Evolutionary conservation across 2,888 invertebrate genomes (phyloP), one percentile per base, ranked within the genome.

Genomic region (Trachelus troglodyta): DNA sequence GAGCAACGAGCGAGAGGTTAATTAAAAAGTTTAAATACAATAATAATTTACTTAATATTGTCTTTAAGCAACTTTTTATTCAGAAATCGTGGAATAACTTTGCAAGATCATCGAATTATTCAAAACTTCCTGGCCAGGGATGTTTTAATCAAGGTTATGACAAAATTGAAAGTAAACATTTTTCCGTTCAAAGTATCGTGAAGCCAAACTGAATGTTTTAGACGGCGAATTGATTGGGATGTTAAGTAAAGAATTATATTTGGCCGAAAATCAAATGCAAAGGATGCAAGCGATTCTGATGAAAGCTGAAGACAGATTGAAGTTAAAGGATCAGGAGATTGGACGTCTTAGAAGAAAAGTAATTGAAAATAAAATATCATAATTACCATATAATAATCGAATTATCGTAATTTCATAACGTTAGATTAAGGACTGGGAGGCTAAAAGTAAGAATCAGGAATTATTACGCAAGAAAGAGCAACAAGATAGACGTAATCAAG

Each of bases 391-490:
- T 23, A 2, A 6, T 23, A 9, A 56, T 15, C 9, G 9, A 56
- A 9, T 56, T 23, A 3, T 56, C 56, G 56, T 56, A 23, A 56
- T 23, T 56, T 23, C 23, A 9, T 23, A 9, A 56, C 23, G 12
- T 33, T 31, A 89, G 90, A 82, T 88, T n/a, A 88, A 87, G 80
- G 88, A 87, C 12, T 87, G 85, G 83, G 87, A 88, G 71, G 74
- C 77, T 1, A 90, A 84, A 74, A 83, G 75, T 40, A 87, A 85
- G 73, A 85, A 81, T 76, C 85, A 87, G 76, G 87, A 88, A 35
- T 71, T 77, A 0, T 75, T 80, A 40, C 79, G 83, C n/a, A 88
- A 85, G 34, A 87, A 84, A 73, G 85, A 85, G 35, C 82, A 85
- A 68, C 83, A 85, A 23, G 81, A 86, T 75, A 79, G 84, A 76